phyloP scores from a whole-genome alignment of 2,888 invertebrate species.

The Vanessa cardui region DNA sequence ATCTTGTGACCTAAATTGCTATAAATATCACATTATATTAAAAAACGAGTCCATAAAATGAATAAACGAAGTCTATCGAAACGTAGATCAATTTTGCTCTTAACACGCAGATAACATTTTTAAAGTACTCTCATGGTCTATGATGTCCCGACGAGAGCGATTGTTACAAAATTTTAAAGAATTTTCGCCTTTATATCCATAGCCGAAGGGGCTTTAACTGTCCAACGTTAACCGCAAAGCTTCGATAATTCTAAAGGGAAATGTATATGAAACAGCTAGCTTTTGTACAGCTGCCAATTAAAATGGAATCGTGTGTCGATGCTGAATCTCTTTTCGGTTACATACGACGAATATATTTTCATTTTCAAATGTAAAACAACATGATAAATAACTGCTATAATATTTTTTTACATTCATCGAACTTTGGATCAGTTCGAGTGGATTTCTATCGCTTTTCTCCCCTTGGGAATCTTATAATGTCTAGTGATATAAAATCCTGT shows the following conservation, averaged over 20 bases:
- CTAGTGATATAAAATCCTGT: no score
- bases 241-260: constrained; percentile 32
- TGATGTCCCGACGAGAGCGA: constrained; percentile 9
- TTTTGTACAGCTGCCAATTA: constrained; percentile 35
- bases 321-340: constrained; percentile 1
- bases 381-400: not conserved
- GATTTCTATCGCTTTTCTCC: no score
- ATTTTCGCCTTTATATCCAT: constrained; percentile 21
- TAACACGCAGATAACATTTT: not conserved
- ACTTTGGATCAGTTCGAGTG: no score
- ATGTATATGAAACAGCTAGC: constrained; percentile 32
- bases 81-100: no score
- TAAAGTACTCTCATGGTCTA: not conserved
- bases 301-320: constrained; percentile 26
- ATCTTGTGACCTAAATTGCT: no score
- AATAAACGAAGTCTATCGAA: no score
- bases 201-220: constrained; percentile 14
- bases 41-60: no score
- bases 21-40: no score
- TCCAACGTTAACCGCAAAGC: constrained; percentile 21
- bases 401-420: not conserved
- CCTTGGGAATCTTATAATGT: no score
- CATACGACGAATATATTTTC: constrained; percentile 13
- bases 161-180: constrained; percentile 22
- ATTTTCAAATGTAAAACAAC: constrained; percentile 13